Conservation (phyloP, 2,113 vertebrate species). For the Gavia stellata region DNA sequence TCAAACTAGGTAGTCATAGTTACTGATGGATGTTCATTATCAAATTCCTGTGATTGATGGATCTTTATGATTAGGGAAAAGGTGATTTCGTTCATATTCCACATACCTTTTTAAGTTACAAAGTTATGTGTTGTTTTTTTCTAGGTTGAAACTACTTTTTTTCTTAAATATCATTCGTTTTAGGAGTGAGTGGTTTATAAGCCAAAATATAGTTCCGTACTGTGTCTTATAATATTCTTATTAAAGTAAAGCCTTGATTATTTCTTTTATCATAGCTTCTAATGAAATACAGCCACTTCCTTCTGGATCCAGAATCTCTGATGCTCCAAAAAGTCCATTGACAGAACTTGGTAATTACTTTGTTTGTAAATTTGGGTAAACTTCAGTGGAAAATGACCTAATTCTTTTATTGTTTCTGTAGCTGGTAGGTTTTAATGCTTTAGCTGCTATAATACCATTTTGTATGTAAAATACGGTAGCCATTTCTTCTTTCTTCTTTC, state of each 20-base stretch:
- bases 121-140: background rate
- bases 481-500: background rate
- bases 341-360: constrained; percentile 70
- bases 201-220: background rate
- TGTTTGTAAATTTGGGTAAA: background rate
- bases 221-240: background rate
- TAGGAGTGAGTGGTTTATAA: background rate
- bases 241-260: constrained; percentile 24
- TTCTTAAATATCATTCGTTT: background rate
- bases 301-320: constrained; percentile 54
- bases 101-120: background rate
- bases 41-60: background rate
- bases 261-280: constrained; percentile 69
- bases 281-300: constrained; percentile 56
- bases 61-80: background rate
- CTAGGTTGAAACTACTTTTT: background rate
- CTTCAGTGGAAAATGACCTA: background rate
- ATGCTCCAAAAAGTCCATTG: constrained; percentile 56
- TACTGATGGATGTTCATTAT: background rate
- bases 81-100: background rate
- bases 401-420: background rate
- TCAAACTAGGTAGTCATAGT: background rate
- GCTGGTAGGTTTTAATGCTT: background rate
- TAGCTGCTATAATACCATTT: background rate
- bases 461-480: background rate